Base-by-base conservation (phyloP, 2,113 vertebrate species). In the Rhabdornis inornatus region DNA sequence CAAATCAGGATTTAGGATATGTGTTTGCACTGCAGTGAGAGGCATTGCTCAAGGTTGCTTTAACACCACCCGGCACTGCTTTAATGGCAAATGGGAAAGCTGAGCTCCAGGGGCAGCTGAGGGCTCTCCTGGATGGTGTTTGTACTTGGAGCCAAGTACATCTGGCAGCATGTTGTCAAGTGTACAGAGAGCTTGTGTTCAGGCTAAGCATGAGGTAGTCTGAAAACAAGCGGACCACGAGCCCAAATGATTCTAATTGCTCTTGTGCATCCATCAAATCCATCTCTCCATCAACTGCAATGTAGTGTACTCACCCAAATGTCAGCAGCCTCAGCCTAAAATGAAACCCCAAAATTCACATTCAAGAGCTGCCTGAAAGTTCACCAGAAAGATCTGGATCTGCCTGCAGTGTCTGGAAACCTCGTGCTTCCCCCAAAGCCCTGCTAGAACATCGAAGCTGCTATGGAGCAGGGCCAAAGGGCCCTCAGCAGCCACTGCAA, bases 181-280 rank as follows among this genome's bases (percentile, higher is more conserved):
- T 17, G 14, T 16, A 35, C 27, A 42, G 31, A 18, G 30, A 83
- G 30, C 35, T 85, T 18, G 5, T 13, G 24, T 37, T 57, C 75
- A 85, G 55, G 30, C 37, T 70, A 0, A 2, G 25, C 3, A 20
- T 0, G 0, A 88, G 59, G 53, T 6, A 66, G 20, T 83, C 66
- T 74, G 79, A 90, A 89, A 79, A 30, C 28, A 88, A 77, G 89
- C 9, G 68, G 39, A 57, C 45, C 71, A 22, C 3, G 9, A 89
- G 64, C 21, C 56, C 56, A 30, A 60, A 57, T 45, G 63, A 20
- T 72, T 49, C 49, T 14, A 28, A 37, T 14, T 63, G 69, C 39
- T 78, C 39, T 59, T 49, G 44, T 33, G 44, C 49, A 53, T n/a
- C 70, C 61, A 40, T 69, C 57, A 90, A 85, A 90, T 31, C 49